Conservation (phyloP, 2,888 invertebrate genomes). For the Sinotaia quadrata region DNA sequence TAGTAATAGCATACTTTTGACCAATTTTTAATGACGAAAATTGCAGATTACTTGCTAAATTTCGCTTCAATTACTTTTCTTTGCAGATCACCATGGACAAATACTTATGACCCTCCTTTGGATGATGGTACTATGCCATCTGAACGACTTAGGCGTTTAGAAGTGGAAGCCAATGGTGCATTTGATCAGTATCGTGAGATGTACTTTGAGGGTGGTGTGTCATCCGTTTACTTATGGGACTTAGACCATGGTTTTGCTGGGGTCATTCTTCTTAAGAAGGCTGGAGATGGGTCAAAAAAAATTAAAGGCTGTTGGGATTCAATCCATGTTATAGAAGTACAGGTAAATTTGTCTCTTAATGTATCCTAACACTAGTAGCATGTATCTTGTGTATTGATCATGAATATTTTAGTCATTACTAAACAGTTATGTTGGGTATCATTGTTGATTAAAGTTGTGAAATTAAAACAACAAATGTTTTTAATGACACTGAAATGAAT, state of each 20-base stretch:
- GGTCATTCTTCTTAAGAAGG: conserved; percentile 98
- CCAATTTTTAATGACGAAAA: too few species aligned
- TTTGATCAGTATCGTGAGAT: conserved; percentile 99
- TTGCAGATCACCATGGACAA: conserved; percentile 95
- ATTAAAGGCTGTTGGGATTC: conserved; percentile 99
- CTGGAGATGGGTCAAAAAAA: conserved; percentile 97
- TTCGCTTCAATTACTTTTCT: not conserved
- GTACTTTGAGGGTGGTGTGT: conserved; percentile 99
- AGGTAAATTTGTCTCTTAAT: too few species aligned
- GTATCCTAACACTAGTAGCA: too few species aligned
- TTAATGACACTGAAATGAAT: too few species aligned
- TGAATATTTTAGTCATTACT: too few species aligned
- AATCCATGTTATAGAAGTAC: conserved; percentile 98
- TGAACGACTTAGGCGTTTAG: conserved; percentile 92
- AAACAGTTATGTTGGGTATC: too few species aligned
- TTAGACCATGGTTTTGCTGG: conserved; percentile 94
- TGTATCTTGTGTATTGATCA: too few species aligned
- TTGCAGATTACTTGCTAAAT: too few species aligned
- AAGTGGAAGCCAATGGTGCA: conserved; percentile 97
- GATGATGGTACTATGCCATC: conserved; percentile 99
- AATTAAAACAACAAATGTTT: too few species aligned
- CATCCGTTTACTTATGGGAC: conserved; percentile 99
- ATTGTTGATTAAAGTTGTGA: too few species aligned
- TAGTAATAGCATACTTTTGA: too few species aligned
- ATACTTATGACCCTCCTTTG: conserved; percentile 96